Percentiles rank a stretch among this genome's conserved stretches.
Conservation (phyloP, 2,888 invertebrate genomes). For the Ophion slaviceki region DNA sequence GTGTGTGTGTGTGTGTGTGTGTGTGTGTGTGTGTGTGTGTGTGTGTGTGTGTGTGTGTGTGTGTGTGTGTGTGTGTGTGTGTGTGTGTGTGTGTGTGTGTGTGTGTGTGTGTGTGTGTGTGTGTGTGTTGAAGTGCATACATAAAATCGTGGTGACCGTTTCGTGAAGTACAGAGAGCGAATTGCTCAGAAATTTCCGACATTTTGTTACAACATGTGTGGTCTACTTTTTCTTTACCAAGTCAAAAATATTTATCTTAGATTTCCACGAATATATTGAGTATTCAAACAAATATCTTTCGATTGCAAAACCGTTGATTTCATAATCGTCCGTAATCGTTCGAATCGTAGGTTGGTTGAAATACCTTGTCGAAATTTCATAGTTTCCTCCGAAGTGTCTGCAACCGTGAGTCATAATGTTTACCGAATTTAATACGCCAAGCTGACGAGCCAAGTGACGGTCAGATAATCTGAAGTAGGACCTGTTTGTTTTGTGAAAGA, state of each 20-base stretch:
- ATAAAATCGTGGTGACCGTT: constrained; percentile 7
- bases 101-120: not conserved
- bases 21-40: not conserved
- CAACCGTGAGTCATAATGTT: constrained; percentile 23
- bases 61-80: not conserved
- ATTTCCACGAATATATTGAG: not conserved
- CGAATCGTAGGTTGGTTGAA: not conserved
- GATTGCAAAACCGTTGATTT: too few species aligned
- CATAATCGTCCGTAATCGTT: not conserved
- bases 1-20: not conserved
- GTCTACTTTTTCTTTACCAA: not conserved
- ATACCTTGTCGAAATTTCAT: constrained; percentile 8
- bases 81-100: not conserved
- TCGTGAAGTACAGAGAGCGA: not conserved
- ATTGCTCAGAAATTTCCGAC: not conserved
- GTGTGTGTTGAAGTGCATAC: not conserved
- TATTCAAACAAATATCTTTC: not conserved
- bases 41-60: not conserved
- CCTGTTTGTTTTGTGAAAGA: not conserved
- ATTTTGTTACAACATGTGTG: not conserved
- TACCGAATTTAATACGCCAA: not conserved
- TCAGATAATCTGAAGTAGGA: constrained; percentile 7
- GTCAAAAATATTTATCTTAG: not conserved
- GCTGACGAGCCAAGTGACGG: not conserved
- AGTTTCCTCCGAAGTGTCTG: not conserved